These are phyloP conservation scores for Cryptomyrus ogoouensis DNA, from an alignment of 2,113 vertebrate genomes.

Conservation along the genomic window DNA sequence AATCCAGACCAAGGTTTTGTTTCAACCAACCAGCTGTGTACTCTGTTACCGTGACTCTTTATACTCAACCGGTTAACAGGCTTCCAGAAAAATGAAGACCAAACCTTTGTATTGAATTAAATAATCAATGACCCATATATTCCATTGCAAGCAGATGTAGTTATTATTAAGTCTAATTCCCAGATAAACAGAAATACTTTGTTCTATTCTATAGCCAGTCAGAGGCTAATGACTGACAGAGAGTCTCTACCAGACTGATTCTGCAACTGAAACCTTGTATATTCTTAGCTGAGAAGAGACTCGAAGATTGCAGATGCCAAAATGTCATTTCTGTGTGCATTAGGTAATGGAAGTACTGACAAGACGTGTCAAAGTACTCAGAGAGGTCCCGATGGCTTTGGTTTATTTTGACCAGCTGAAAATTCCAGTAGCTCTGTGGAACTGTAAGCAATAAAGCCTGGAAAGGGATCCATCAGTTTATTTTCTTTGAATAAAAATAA, in stretches of 20 bases:
- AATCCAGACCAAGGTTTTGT: not conserved
- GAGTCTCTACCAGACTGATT: not conserved
- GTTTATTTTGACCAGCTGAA: conserved; percentile 10
- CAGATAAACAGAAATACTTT: not conserved
- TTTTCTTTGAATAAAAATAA: not conserved
- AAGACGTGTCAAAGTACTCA: not conserved
- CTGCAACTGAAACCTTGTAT: not conserved
- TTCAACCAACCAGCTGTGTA: not conserved
- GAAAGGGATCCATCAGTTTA: not conserved
- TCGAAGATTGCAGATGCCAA: not conserved
- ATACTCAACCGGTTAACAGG: not conserved
- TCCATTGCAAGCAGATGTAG: not conserved
- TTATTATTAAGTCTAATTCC: not conserved
- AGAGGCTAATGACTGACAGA: not conserved
- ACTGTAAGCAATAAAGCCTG: not conserved
- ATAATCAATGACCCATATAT: not conserved
- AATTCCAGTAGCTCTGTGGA: conserved; percentile 1
- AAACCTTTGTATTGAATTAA: not conserved
- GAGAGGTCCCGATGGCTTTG: not conserved
- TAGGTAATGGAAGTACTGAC: conserved; percentile 7
- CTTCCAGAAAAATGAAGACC: not conserved
- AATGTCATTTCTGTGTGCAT: not conserved
- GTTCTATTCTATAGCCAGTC: not conserved
- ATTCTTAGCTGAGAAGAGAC: not conserved
- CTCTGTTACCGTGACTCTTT: no score